phyloP scores from a whole-genome alignment of 2,113 vertebrate species.

The Pangasianodon gigas region DNA sequence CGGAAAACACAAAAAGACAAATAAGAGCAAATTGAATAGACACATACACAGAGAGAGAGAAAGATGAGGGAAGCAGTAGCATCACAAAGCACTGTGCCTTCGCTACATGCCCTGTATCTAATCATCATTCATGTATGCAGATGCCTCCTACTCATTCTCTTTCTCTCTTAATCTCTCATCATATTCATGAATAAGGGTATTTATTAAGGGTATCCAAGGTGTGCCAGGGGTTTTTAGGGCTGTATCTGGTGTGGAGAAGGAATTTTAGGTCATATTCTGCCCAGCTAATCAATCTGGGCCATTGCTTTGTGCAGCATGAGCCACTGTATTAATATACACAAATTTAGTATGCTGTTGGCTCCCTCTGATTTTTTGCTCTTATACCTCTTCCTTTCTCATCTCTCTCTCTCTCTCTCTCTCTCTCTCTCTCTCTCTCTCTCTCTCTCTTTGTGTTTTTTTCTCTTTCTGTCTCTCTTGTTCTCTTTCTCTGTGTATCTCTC shows the following conservation, averaged over 20 bases:
- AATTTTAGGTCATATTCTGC: constrained; percentile 54
- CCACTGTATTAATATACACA: not conserved
- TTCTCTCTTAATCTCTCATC: constrained; percentile 39
- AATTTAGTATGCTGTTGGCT: not conserved
- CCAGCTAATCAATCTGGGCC: constrained; percentile 60
- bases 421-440: too few relatives aligned
- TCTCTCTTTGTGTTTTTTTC: too few relatives aligned
- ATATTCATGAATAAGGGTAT: constrained; percentile 47
- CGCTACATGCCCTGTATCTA: constrained; percentile 39
- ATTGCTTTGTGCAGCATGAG: too few relatives aligned
- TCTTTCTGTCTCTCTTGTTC: too few relatives aligned
- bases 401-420: too few relatives aligned
- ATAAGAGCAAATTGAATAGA: not conserved
- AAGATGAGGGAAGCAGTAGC: not conserved
- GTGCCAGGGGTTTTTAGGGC: not conserved
- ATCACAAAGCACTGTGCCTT: constrained; percentile 43
- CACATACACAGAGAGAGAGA: not conserved
- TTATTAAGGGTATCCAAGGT: constrained; percentile 53
- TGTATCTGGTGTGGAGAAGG: not conserved
- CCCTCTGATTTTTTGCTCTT: not conserved
- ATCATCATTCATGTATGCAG: constrained; percentile 68
- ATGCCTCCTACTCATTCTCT: constrained; percentile 54
- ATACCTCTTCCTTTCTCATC: too few relatives aligned
- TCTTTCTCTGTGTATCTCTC: too few relatives aligned
- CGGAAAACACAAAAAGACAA: constrained; percentile 47